A percentile compares a stretch with the other conserved stretches of the same genome.
Evolutionary conservation across 2,113 vertebrate genomes (phyloP).

Genomic region (Lasiurus cinereus): DNA sequence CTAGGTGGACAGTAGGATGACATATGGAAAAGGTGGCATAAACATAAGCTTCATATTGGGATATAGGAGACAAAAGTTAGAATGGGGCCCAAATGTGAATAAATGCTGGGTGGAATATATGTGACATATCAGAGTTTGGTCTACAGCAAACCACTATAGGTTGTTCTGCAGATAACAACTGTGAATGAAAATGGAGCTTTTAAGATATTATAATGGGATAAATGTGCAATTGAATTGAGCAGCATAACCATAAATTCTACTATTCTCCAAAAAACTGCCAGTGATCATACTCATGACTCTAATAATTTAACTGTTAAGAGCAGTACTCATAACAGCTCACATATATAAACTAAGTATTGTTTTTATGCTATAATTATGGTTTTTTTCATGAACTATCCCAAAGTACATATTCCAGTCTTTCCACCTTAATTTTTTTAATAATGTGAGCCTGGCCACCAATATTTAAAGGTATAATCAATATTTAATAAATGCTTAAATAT

Average conservation of each 20-base stretch:
- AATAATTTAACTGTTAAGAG: background rate
- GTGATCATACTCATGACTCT: background rate
- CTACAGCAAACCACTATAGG: background rate
- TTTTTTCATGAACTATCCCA: constrained; percentile 53
- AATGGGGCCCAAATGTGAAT: constrained; percentile 1
- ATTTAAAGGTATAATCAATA: background rate
- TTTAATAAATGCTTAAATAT: constrained; percentile 22
- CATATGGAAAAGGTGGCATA: background rate
- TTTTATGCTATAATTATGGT: constrained; percentile 12
- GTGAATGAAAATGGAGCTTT: background rate
- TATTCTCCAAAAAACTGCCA: background rate
- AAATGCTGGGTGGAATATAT: background rate
- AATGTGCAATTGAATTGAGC: background rate
- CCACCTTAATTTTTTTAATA: background rate
- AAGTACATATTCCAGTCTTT: background rate
- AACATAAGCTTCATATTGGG: background rate
- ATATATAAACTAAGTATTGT: background rate
- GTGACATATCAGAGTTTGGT: background rate
- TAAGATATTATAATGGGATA: background rate
- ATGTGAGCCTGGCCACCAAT: background rate
- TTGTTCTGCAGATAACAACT: constrained; percentile 7
- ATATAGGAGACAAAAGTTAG: background rate
- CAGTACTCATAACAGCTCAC: background rate
- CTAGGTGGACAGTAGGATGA: background rate
- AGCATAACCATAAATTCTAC: constrained; percentile 37